Conservation (phyloP, 2,113 vertebrate genomes). For the Siphamia tubifer region DNA sequence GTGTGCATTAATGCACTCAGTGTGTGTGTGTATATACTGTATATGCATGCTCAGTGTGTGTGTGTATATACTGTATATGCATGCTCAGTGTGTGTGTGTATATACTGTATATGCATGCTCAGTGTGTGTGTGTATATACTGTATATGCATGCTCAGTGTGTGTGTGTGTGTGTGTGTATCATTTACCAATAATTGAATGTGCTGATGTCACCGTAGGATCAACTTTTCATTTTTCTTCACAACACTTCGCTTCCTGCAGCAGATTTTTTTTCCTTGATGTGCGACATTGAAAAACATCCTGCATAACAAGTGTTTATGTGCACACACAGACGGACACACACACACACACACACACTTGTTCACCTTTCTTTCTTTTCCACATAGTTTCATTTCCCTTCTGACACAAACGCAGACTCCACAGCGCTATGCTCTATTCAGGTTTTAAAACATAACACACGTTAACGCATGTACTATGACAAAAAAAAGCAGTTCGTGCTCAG, state of each 20-base stretch:
- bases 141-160: too few species aligned
- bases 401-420: not conserved
- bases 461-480: not conserved
- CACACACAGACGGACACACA: not conserved
- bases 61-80: too few species aligned
- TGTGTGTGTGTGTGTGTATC: not conserved
- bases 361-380: not conserved
- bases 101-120: too few species aligned
- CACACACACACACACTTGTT: not conserved
- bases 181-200: not conserved
- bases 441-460: not conserved
- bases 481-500: not conserved
- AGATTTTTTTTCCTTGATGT: not conserved
- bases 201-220: not conserved
- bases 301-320: not conserved
- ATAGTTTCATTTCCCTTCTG: not conserved
- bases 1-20: too few species aligned
- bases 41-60: too few species aligned
- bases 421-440: not conserved
- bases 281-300: not conserved
- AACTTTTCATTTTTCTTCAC: not conserved
- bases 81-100: too few species aligned
- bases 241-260: not conserved
- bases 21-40: too few species aligned
- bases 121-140: too few species aligned